A percentile compares a stretch with the other conserved stretches of the same genome.
These are phyloP conservation scores for Bimastos eiseni DNA, from an alignment of 2,888 invertebrate species.

Conservation along the genomic window DNA sequence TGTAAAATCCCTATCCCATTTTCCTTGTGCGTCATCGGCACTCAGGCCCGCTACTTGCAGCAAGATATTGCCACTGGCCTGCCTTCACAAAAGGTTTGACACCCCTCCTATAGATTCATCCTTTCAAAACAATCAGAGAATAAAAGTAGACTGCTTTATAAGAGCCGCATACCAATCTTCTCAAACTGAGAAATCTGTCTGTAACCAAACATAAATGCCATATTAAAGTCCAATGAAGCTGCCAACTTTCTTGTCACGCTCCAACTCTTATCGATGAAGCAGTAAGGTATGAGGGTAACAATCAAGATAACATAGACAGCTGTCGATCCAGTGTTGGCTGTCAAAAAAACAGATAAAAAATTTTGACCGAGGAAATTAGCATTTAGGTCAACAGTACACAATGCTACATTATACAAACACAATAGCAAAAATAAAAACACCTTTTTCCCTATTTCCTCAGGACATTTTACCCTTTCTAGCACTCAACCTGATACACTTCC, in stretches of 20 bases:
- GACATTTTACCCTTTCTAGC: too few relatives aligned
- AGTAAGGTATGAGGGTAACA: slow-evolving; percentile 72
- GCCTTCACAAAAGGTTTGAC: too few relatives aligned
- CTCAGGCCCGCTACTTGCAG: too few relatives aligned
- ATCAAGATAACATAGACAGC: slow-evolving; percentile 78
- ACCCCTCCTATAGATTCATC: not conserved
- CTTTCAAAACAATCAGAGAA: not conserved
- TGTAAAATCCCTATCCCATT: too few relatives aligned
- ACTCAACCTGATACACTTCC: too few relatives aligned
- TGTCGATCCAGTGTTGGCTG: slow-evolving; percentile 77
- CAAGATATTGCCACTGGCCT: too few relatives aligned
- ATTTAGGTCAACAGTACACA: not conserved
- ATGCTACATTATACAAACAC: too few relatives aligned
- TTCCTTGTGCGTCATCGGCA: too few relatives aligned
- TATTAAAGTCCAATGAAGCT: slow-evolving; percentile 73
- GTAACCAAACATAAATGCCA: slow-evolving; percentile 79
- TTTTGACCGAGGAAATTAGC: not conserved
- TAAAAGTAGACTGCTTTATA: not conserved
- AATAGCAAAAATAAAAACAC: too few relatives aligned
- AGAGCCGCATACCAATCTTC: slow-evolving; percentile 66
- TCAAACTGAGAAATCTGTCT: slow-evolving; percentile 75
- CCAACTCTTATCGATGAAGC: slow-evolving; percentile 65
- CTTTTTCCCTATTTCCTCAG: too few relatives aligned
- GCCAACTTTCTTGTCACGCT: slow-evolving; percentile 64
- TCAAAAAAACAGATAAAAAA: not conserved